Base-by-base conservation (phyloP, 2,797 vertebrate genomes). In the Vireo griseus region DNA sequence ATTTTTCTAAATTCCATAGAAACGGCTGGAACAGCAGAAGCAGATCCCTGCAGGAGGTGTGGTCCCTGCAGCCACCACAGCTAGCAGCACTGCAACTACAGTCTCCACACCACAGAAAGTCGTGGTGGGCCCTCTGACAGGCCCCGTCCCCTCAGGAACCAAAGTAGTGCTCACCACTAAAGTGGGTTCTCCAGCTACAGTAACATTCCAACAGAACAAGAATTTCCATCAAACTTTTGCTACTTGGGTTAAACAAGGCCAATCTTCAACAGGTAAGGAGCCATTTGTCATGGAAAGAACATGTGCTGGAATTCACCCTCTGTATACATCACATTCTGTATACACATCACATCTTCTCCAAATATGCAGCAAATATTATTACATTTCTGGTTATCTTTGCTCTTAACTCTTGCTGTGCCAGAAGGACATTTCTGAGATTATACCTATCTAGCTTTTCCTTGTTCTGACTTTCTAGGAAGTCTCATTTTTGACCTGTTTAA, bases 211-310 rank as follows among this genome's bases (percentile, higher is more conserved):
- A 89, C 99, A 99, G 97, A 99, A 98, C 97, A 99, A 99, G 97
- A 99, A 99, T 97, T 99, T 99, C 97, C 99, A 99, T 91, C 99
- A 99, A 57, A 99, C 99, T 8, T 99, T 99, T 78, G 99, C 99
- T 65, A 99, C 99, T 14, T 99, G 99, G 99, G 99, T 99, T 97
- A 99, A 99, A 89, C 99, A 99, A 98, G 99, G 99, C 97, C 99
- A 99, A 57, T 98, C 97, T 83, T 98, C 98, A 83, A 97, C 99
- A 98, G 99, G 99, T 99, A 97, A 98, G 97, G 25, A 35, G 7
- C 39, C 6, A 1, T 54, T 84, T 63, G 3, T 59, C 48, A 7
- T 26, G 57, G 62, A 61, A 58, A 35, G 33, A 67, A 3, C 29
- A 2, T 17, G 16, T 62, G 50, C 54, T 68, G 63, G 63, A 62